Evolutionary conservation across 2,888 invertebrate species (phyloP).

Genomic region (Melanchra persicariae): DNA sequence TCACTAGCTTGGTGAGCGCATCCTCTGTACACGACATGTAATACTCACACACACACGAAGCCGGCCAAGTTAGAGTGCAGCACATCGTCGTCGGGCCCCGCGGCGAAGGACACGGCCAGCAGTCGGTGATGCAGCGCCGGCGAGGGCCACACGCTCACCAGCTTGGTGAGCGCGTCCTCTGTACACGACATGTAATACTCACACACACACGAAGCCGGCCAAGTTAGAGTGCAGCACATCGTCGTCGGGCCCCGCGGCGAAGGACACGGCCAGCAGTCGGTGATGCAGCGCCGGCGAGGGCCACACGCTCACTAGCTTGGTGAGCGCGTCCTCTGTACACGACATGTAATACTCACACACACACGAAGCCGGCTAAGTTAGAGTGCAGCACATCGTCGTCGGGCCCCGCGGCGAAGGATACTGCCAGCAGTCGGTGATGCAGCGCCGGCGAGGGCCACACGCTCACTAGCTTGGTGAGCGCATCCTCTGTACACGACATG

Average conservation of each 20-base stretch:
- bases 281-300: conserved; percentile 95
- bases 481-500: conserved; percentile 92
- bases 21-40: conserved; percentile 91
- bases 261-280: conserved; percentile 97
- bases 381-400: conserved; percentile 96
- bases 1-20: conserved; percentile 94
- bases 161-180: conserved; percentile 95
- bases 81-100: conserved; percentile 95
- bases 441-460: conserved; percentile 94
- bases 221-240: conserved; percentile 96
- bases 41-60: conserved; percentile 97
- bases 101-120: conserved; percentile 96
- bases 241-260: conserved; percentile 95
- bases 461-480: conserved; percentile 96
- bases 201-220: conserved; percentile 97
- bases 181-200: conserved; percentile 85
- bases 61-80: conserved; percentile 95
- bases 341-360: conserved; percentile 93
- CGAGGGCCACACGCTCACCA: conserved; percentile 95
- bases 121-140: conserved; percentile 96
- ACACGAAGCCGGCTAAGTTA: conserved; percentile 95
- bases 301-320: conserved; percentile 95
- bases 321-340: conserved; percentile 95
- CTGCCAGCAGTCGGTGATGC: conserved; percentile 96
- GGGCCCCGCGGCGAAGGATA: conserved; percentile 95